Evolutionary conservation across 2,113 vertebrate genomes (phyloP).

Genomic region (Atlantisia rogersi): DNA sequence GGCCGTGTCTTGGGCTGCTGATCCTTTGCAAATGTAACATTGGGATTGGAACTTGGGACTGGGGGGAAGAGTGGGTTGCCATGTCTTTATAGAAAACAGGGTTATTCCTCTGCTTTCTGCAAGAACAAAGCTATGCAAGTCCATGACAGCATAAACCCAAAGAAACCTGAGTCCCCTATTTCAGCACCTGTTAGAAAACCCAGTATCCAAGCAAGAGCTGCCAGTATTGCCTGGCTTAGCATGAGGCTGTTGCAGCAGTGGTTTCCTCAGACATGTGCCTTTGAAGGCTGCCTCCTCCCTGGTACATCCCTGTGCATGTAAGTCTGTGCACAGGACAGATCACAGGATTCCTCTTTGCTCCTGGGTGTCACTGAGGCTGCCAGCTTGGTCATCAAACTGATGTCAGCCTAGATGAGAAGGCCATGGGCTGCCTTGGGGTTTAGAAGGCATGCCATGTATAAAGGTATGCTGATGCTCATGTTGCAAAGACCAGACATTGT

Average conservation of each 20-base stretch:
- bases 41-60: background rate
- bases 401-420: background rate
- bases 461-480: background rate
- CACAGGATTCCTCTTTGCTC: background rate
- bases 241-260: rapidly evolving
- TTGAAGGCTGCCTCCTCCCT: background rate
- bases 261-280: background rate
- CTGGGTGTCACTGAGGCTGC: background rate
- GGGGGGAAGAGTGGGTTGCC: background rate
- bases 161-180: background rate
- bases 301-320: rapidly evolving
- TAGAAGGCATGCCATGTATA: rapidly evolving
- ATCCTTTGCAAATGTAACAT: background rate
- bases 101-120: background rate
- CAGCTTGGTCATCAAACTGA: rapidly evolving
- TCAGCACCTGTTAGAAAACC: background rate
- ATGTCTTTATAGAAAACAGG: background rate
- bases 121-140: background rate
- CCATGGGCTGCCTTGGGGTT: rapidly evolving
- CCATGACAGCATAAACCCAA: background rate
- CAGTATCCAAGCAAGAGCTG: background rate
- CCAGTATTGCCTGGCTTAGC: background rate
- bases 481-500: background rate
- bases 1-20: background rate
- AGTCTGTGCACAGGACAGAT: background rate